Evolutionary conservation across 1,140 invertebrate species (phyloP).

Genomic region (Trichonephila inaurata): DNA sequence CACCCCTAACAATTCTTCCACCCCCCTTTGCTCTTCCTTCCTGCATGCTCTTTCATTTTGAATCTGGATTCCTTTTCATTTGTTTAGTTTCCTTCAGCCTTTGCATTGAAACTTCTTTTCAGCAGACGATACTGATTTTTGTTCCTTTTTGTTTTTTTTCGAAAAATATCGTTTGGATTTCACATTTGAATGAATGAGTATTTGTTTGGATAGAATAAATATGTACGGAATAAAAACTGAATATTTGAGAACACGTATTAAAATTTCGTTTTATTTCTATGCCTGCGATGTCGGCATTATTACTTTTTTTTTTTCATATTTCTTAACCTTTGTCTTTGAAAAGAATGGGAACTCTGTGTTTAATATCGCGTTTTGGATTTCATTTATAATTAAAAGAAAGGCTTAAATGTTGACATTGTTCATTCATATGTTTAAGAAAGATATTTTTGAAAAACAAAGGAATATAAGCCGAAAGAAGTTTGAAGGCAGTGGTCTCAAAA

Average conservation of each 20-base stretch:
- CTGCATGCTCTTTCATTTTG: slow-evolving; percentile 5
- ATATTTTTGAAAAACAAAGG: too few species aligned
- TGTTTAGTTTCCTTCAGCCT: slow-evolving; percentile 13
- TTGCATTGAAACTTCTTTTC: background rate
- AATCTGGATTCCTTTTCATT: background rate
- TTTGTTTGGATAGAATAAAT: background rate
- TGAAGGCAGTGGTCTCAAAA: too few species aligned
- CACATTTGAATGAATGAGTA: background rate
- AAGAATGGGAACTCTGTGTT: background rate
- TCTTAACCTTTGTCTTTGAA: background rate
- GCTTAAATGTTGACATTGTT: too few species aligned
- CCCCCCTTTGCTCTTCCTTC: background rate
- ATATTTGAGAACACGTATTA: background rate
- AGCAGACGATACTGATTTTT: background rate
- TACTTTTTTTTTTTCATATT: background rate
- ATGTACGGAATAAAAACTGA: background rate
- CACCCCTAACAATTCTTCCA: background rate
- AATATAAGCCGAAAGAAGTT: too few species aligned
- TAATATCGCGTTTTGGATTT: background rate
- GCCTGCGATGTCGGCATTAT: too few species aligned
- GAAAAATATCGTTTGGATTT: background rate
- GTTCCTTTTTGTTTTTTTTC: background rate
- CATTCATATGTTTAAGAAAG: too few species aligned
- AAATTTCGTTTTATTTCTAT: background rate
- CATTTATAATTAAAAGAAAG: too few species aligned